These are phyloP conservation scores for Quadroppia sp. DNA, from an alignment of 2,888 invertebrate species.

Conservation along the genomic window DNA sequence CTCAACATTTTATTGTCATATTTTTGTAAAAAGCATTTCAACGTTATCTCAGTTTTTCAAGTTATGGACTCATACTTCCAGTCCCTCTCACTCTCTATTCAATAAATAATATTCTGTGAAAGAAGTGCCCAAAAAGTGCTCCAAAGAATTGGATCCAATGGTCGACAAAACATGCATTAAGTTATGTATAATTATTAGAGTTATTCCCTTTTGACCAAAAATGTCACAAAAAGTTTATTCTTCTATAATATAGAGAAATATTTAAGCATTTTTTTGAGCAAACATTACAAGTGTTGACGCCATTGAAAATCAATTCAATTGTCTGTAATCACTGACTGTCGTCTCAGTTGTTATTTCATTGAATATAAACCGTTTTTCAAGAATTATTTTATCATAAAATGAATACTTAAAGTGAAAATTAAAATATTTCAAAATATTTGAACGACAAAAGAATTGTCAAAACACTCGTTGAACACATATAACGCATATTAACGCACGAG, in stretches of 20 bases:
- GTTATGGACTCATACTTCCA: slow-evolving; percentile 20
- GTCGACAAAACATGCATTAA: slow-evolving; percentile 22
- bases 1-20: slow-evolving; percentile 7
- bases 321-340: too few species aligned
- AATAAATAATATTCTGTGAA: neutral
- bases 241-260: neutral
- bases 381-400: too few species aligned
- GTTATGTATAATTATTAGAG: slow-evolving; percentile 18
- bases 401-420: too few species aligned
- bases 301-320: too few species aligned
- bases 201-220: neutral
- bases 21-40: slow-evolving; percentile 27
- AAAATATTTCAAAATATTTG: too few species aligned
- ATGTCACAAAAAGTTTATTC: slow-evolving; percentile 11
- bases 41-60: neutral
- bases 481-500: too few species aligned
- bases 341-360: too few species aligned
- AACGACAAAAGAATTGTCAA: too few species aligned
- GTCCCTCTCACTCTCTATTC: neutral
- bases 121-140: slow-evolving; percentile 15
- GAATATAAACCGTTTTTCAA: too few species aligned
- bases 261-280: too few species aligned
- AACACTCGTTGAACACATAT: too few species aligned
- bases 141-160: neutral
- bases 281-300: too few species aligned